Evolutionary conservation across 2,888 invertebrate species (phyloP), one percentile per base, ranked within the genome.

Genomic region (Lutraria lutraria): DNA sequence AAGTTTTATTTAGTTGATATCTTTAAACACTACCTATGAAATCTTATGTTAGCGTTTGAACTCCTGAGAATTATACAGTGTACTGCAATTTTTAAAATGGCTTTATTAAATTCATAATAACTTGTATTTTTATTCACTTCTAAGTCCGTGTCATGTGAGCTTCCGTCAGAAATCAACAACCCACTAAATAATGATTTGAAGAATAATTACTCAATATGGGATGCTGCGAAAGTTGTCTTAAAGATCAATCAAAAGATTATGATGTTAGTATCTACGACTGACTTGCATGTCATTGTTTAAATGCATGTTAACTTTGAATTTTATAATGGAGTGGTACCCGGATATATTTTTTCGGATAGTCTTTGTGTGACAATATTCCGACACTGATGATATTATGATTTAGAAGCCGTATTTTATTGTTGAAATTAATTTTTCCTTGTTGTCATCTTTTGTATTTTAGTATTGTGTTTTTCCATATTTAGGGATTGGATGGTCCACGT

Each of bases 161-260:
- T 81, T 68, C 72, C 82, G 85, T 31, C 34, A 16, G 89, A 88
- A 88, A 81, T 85, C 89, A 91, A 89, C 88, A 91, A 85, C 81
- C 72, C 34, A 80, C 25, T 29, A 60, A 63, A 76, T 53, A 63
- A 84, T 83, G 81, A 60, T 29, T 79, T 60, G 31, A 86, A 84
- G 60, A 83, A 34, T 72, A 86, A 21, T 83, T 60, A 34, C 29
- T n/a, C 83, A 85, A 88, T 29, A 92, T 92, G 92, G 92, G 92
- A 15, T 92, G 92, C 56, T 92, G 92, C 79, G 92, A 90, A 90
- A 92, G 92, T 60, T 91, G 90, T 88, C 87, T 89, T 56, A 54
- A 52, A 19, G 56, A 80, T 85, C 56, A 85, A 1, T 72, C 84
- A 0, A 89, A 87, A 53, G 85, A 84, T 43, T 88, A 84, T 79